phyloP scores from a whole-genome alignment of 2,113 vertebrate genomes.

The Gorilla gorilla region DNA sequence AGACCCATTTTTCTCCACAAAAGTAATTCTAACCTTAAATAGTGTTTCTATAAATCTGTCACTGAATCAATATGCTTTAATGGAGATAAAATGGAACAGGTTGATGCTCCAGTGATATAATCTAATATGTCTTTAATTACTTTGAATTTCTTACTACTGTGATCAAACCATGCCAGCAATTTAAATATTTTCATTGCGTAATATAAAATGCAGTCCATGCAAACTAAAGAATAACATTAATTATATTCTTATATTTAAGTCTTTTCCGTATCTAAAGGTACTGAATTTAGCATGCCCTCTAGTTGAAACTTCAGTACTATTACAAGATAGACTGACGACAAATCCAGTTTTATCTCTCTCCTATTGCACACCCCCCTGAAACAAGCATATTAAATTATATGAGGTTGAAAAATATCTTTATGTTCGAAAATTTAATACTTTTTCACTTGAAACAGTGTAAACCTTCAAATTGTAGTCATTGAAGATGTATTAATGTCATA shows the following conservation, averaged over 20 bases:
- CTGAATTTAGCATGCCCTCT: not conserved
- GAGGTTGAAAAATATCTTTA: not conserved
- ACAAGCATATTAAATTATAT: not conserved
- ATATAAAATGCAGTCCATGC: not conserved
- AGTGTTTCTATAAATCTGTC: not conserved
- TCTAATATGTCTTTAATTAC: not conserved
- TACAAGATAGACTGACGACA: not conserved
- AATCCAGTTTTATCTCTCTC: not conserved
- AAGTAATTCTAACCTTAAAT: conserved; percentile 22
- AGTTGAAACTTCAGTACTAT: not conserved
- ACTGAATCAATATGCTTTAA: not conserved
- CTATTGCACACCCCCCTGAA: too few species aligned
- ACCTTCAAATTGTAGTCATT: not conserved
- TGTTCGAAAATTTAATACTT: not conserved
- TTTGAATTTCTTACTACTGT: not conserved
- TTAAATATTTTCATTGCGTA: not conserved
- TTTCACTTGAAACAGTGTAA: not conserved
- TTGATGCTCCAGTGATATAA: not conserved
- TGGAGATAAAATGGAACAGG: not conserved
- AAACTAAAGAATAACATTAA: not conserved
- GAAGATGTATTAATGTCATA: not conserved
- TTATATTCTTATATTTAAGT: not conserved
- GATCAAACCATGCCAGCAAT: not conserved
- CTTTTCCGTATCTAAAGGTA: not conserved
- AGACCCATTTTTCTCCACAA: not conserved